Evolutionary conservation across 2,113 vertebrate species (phyloP), one percentile per base, ranked within the genome.

Genomic region (Myotis davidii): DNA sequence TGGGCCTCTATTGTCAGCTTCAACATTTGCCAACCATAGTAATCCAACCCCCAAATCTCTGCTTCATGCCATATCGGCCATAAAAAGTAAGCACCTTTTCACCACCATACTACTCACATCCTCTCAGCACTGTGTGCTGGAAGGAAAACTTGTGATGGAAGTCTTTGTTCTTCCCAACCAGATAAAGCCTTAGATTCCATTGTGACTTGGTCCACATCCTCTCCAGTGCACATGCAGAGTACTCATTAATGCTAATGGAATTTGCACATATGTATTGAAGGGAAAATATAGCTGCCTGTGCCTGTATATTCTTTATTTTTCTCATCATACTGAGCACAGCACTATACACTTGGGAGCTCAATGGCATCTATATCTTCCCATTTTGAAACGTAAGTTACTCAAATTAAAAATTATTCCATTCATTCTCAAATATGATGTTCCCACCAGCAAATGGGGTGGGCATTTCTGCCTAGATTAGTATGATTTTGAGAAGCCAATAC

Each of bases 191-290:
- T 65, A 61, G 78, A 91, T 72, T 79, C 89, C 91, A 11, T 29
- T 88, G n/a, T 82, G 10, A 78, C 56, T 37, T 88, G 61, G 61
- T 56, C 69, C 0, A 5, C 16, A 90, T 86, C 77, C 39, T 81
- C 56, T 74, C 82, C 79, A 39, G 23, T 4, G 81, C 69, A 67
- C 13, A 32, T 17, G 27, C 76, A 72, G 76, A 90, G 37, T 5
- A 13, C 72, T 93, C 84, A 85, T 96, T 95, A 94, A 86, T n/a
- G 17, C 77, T 88, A 84, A 90, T 6, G 29, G 54, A 74, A 94
- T 94, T 85, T 95, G 95, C 64, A 93, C 23, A 0, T 32, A 78
- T 27, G 17, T n/a, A 88, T 89, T 54, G 0, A 95, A 78, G 67
- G 27, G 79, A 94, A 90, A 93, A 85, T 48, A 88, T 0, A 84